Evolutionary conservation across 1,140 invertebrate species (phyloP), one percentile per base, ranked within the genome.

Genomic region (Copidosoma floridanum): DNA sequence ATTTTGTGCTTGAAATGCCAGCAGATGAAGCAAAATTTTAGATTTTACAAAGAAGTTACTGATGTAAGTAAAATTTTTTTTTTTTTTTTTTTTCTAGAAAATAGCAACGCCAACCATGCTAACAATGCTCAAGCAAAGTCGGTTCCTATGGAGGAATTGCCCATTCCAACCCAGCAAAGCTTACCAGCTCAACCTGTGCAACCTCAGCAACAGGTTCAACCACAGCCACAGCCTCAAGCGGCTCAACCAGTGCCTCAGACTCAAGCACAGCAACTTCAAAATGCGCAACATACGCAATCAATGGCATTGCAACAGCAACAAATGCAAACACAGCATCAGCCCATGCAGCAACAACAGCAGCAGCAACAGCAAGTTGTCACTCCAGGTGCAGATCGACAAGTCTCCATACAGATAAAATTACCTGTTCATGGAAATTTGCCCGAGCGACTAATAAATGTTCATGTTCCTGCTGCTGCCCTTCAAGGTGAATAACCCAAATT

Each of bases 381-480:
- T 18, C 69, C 72, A 2, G 73, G 77, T 24, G 61, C 73, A n/a
- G 77, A 80, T 2, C 57, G 77, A 54, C 78, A 77, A 78, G 84
- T 87, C 43, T 85, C 86, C 40, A 83, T 84, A 63, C 83, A 85
- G 68, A 84, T 85, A 38, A 90, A 88, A 5, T 77, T 93, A 65
- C 91, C 91, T 35, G 85, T 88, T 41, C 87, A 88, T 63, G 82
- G 85, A 26, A 87, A 86, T 51, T 84, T 85, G 58, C 84, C 85
- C 67, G 84, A 86, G 66, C 82, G 89, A 69, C 84, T 88, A 37
- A 84, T 93, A 55, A 90, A 89, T 10, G 90, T 93, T 72, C 89
- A 93, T 76, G 92, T 94, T 68, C 91, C 91, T 65, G 89, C 90
- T 26, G 88, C 89, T 16, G 89, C 89, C 23, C 82, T 93, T 48